These are phyloP conservation scores for Aplysina aerophoba DNA, from an alignment of 37 sponge, comb jelly and placozoan genomes.

Conservation along the genomic window DNA sequence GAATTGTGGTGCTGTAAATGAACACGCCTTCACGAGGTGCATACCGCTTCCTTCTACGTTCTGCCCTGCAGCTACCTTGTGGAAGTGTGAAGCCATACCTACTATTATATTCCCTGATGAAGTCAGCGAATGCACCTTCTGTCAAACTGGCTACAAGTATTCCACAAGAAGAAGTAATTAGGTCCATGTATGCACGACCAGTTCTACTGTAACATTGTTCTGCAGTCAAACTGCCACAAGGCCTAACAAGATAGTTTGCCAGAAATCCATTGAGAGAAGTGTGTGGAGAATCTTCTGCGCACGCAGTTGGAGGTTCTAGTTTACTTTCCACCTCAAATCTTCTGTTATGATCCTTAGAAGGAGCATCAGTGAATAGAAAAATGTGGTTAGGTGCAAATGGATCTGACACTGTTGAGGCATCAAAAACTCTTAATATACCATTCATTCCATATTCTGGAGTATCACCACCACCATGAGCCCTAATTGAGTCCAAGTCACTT, in stretches of 20 bases:
- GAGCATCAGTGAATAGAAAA: constrained; percentile 19
- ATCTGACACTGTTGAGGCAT: neutral
- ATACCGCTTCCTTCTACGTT: neutral
- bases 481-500: neutral
- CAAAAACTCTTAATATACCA: neutral
- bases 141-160: constrained; percentile 9
- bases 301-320: too few relatives aligned
- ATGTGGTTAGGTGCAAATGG: neutral
- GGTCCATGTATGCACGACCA: neutral
- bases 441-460: neutral
- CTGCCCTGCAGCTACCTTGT: neutral
- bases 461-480: constrained; percentile 22
- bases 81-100: neutral
- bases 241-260: neutral
- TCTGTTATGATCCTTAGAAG: constrained; percentile 17
- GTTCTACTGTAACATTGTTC: neutral
- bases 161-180: neutral
- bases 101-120: neutral
- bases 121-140: neutral
- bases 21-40: too few relatives aligned
- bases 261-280: neutral
- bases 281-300: neutral
- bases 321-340: too few relatives aligned
- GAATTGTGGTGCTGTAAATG: too few relatives aligned
- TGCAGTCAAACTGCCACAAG: neutral